These are phyloP conservation scores for Linyphia triangularis DNA, from an alignment of 2,888 invertebrate species.

Conservation along the genomic window DNA sequence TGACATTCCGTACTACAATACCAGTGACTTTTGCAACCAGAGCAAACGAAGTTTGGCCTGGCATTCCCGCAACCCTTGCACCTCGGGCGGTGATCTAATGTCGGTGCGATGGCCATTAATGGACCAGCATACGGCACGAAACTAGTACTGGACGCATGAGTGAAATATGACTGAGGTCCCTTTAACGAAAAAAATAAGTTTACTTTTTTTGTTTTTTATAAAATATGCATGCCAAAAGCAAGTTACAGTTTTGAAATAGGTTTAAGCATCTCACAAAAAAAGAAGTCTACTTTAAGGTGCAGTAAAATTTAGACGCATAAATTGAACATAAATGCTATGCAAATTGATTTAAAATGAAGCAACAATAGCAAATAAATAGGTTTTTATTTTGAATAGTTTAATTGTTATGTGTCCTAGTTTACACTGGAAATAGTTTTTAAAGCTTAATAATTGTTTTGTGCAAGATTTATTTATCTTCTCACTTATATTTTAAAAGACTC, in stretches of 20 bases:
- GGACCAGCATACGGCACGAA: constrained; percentile 11
- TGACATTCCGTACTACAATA: constrained; percentile 70
- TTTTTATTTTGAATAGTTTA: no score
- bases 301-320: no score
- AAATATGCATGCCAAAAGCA: background rate
- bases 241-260: background rate
- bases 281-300: background rate
- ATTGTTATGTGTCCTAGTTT: no score
- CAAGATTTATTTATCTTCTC: no score
- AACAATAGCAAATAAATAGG: no score
- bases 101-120: background rate
- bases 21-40: constrained; percentile 65
- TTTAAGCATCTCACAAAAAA: no score
- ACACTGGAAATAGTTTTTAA: no score
- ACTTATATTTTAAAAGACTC: no score
- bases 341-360: no score
- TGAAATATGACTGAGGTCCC: constrained; percentile 23
- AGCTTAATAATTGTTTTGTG: no score
- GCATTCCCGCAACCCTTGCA: constrained; percentile 64
- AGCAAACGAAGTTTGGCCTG: constrained; percentile 59
- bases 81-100: constrained; percentile 1
- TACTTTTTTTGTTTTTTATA: no score
- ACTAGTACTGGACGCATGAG: background rate
- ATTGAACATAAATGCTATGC: no score
- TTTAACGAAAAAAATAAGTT: background rate